Conservation (phyloP, 2,888 invertebrate species). For the Aplocera efformata region DNA sequence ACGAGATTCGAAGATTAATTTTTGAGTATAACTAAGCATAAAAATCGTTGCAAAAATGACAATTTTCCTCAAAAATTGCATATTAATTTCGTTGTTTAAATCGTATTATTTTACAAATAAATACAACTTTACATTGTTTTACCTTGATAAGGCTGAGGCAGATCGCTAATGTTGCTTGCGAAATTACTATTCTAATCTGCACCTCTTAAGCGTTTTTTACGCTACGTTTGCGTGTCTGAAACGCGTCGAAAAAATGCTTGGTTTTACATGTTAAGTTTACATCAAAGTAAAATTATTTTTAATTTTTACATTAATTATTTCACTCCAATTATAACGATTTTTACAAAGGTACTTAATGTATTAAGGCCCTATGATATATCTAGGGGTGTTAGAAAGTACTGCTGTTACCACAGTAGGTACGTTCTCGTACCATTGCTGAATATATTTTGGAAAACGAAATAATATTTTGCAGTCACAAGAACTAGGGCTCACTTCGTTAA, state of each 20-base stretch:
- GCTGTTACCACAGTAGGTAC: too few species aligned
- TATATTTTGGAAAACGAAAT: too few species aligned
- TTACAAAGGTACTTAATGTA: not conserved
- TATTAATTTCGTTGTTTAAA: conserved; percentile 19
- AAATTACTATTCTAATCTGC: too few species aligned
- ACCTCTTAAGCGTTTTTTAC: conserved; percentile 24
- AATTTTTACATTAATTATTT: too few species aligned
- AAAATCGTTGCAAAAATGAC: conserved; percentile 22
- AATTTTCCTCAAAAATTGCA: conserved; percentile 17
- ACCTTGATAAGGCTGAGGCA: not conserved
- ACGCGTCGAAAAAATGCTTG: conserved; percentile 31
- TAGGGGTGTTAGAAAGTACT: too few species aligned
- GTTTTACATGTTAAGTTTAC: conserved; percentile 4
- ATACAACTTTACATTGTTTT: conserved; percentile 12
- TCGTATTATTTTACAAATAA: conserved; percentile 18
- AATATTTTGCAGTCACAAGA: too few species aligned
- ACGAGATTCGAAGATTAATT: conserved; percentile 23
- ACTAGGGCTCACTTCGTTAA: too few species aligned
- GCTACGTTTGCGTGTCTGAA: conserved; percentile 28
- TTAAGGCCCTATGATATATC: too few species aligned
- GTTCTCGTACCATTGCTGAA: too few species aligned
- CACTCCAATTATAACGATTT: conserved; percentile 1
- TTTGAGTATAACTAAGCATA: conserved; percentile 1
- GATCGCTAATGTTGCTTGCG: too few species aligned
- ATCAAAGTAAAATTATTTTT: conserved; percentile 7